A percentile compares a stretch with the other conserved stretches of the same genome.
Conservation (phyloP, 2,888 invertebrate genomes). For the Heliconius ismenius region DNA sequence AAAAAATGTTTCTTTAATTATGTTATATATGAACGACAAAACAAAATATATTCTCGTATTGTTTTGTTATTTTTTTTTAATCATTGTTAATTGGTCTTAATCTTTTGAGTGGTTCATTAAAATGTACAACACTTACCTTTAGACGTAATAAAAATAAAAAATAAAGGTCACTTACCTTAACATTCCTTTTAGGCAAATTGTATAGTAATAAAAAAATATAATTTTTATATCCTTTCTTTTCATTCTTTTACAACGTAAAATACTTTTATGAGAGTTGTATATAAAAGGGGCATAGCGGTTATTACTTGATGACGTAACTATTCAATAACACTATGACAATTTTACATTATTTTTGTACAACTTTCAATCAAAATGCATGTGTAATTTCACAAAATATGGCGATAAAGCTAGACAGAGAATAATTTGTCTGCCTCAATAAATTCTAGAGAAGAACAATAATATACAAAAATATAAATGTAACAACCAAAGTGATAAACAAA, state of each 20-base stretch:
- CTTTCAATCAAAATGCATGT: not conserved
- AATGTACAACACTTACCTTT: not conserved
- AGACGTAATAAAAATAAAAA: not conserved
- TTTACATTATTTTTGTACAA: not conserved
- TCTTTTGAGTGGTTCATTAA: conserved; percentile 18
- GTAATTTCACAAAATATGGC: not conserved
- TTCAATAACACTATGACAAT: conserved; percentile 14
- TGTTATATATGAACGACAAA: not conserved
- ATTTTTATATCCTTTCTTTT: not conserved
- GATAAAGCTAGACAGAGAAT: no score
- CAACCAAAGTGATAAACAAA: no score
- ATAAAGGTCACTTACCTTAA: conserved; percentile 8
- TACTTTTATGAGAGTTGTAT: not conserved
- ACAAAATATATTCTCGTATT: not conserved
- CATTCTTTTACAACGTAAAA: not conserved
- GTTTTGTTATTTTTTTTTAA: not conserved
- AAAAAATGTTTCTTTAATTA: not conserved
- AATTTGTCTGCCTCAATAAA: no score
- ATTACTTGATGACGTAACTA: not conserved
- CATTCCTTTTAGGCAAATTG: not conserved
- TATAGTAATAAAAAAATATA: not conserved
- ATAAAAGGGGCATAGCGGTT: conserved; percentile 2
- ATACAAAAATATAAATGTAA: no score
- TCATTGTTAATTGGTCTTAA: not conserved
- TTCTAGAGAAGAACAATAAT: no score